Evolutionary conservation across 2,888 invertebrate genomes (phyloP).

Genomic region (Aspidiotus rigidus): DNA sequence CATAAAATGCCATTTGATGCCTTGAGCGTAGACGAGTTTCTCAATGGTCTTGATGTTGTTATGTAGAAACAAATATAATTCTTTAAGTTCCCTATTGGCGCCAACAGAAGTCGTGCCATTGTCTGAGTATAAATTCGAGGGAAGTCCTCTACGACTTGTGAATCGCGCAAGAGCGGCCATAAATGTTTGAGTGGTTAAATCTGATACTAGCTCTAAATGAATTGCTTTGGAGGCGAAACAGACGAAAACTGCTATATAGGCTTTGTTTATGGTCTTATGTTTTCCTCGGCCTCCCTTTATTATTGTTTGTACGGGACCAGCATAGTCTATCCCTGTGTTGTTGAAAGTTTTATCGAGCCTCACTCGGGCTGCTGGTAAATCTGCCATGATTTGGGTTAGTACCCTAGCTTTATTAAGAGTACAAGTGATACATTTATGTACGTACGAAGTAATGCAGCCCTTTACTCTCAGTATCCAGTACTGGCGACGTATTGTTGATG

Average conservation of each 20-base stretch:
- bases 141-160: neutral
- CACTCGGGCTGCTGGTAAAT: too few species aligned
- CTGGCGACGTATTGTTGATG: too few species aligned
- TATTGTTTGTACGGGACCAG: too few species aligned
- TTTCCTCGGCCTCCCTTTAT: neutral
- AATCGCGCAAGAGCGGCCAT: neutral
- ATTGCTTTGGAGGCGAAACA: neutral
- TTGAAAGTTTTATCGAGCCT: too few species aligned
- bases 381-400: too few species aligned
- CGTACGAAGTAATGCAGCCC: too few species aligned
- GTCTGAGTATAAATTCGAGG: neutral
- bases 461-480: too few species aligned
- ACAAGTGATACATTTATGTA: too few species aligned
- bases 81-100: neutral
- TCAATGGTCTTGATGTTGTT: neutral
- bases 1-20: conserved; percentile 41
- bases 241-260: neutral
- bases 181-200: neutral
- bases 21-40: conserved; percentile 8
- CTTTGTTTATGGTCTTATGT: neutral
- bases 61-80: neutral
- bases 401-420: too few species aligned
- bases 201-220: neutral
- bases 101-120: neutral
- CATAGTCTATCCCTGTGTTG: too few species aligned